These are phyloP conservation scores for Apotomis turbidana DNA, from an alignment of 2,888 invertebrate species.

Conservation along the genomic window DNA sequence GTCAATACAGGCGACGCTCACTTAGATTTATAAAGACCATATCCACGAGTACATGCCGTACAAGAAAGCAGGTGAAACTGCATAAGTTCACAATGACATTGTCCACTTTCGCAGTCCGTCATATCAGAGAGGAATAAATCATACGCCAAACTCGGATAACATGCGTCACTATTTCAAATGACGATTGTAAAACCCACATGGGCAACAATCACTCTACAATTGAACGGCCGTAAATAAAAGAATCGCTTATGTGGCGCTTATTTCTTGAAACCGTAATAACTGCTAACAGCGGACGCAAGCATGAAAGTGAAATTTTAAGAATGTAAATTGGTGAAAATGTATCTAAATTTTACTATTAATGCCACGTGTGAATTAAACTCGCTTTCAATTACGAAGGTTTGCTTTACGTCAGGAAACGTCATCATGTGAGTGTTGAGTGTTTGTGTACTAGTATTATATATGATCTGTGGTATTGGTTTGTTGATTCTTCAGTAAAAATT, in stretches of 20 bases:
- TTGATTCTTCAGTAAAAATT: not conserved
- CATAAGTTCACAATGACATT: conserved; percentile 27
- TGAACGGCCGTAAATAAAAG: conserved; percentile 41
- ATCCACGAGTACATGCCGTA: conserved; percentile 4
- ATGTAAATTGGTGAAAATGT: conserved; percentile 60
- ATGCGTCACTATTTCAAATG: conserved; percentile 35
- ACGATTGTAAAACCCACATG: conserved; percentile 29
- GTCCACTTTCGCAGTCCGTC: conserved; percentile 34
- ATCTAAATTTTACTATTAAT: conserved; percentile 36
- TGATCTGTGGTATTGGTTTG: not conserved
- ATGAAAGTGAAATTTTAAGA: conserved; percentile 60
- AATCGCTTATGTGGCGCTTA: conserved; percentile 47
- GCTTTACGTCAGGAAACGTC: conserved; percentile 24
- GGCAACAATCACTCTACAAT: conserved; percentile 42
- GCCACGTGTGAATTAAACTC: conserved; percentile 33
- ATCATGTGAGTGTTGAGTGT: not conserved
- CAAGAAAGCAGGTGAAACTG: conserved; percentile 37
- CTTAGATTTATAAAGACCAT: conserved; percentile 23
- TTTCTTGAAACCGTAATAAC: conserved; percentile 48
- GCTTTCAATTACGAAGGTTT: conserved; percentile 36
- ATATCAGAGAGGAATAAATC: conserved; percentile 33
- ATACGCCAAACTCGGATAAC: conserved; percentile 28
- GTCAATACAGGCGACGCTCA: conserved; percentile 12
- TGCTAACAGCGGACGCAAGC: conserved; percentile 52
- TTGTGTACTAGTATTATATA: too few relatives aligned